Conservation (phyloP, 2,888 invertebrate species). For the Amblyteles armatorius region DNA sequence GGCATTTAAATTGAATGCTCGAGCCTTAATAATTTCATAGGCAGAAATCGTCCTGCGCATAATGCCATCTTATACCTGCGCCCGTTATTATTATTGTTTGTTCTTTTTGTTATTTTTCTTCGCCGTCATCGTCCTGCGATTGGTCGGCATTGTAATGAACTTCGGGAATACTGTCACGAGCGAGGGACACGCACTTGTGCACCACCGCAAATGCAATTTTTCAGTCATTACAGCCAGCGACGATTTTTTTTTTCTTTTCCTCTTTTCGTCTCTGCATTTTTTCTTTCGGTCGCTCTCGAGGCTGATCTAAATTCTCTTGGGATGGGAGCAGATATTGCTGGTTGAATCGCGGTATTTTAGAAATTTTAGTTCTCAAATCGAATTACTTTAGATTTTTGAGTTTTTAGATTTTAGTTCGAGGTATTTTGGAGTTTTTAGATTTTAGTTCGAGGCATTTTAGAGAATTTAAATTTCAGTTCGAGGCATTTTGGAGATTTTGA, state of each 20-base stretch:
- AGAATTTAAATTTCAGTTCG: no score
- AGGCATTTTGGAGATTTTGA: no score
- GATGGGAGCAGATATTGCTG: constrained; percentile 26
- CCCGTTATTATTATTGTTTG: constrained; percentile 19
- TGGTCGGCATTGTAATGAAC: constrained; percentile 39
- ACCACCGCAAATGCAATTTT: constrained; percentile 34
- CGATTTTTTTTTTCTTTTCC: neutral
- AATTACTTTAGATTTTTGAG: no score
- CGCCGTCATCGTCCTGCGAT: neutral
- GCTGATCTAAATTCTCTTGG: constrained; percentile 62
- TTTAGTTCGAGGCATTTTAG: no score
- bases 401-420: no score
- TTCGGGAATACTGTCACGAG: constrained; percentile 23
- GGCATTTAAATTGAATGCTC: constrained; percentile 16
- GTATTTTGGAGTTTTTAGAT: no score
- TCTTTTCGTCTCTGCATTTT: neutral
- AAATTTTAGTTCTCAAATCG: no score
- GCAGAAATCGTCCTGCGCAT: neutral
- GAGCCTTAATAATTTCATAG: constrained; percentile 28
- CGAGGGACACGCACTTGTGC: constrained; percentile 8
- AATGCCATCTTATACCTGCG: constrained; percentile 12
- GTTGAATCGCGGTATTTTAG: neutral
- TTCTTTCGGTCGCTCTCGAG: constrained; percentile 22
- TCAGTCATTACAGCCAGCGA: constrained; percentile 13
- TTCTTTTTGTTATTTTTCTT: constrained; percentile 10